Conservation (phyloP, 2,888 invertebrate species). For the Thelaira solivaga region DNA sequence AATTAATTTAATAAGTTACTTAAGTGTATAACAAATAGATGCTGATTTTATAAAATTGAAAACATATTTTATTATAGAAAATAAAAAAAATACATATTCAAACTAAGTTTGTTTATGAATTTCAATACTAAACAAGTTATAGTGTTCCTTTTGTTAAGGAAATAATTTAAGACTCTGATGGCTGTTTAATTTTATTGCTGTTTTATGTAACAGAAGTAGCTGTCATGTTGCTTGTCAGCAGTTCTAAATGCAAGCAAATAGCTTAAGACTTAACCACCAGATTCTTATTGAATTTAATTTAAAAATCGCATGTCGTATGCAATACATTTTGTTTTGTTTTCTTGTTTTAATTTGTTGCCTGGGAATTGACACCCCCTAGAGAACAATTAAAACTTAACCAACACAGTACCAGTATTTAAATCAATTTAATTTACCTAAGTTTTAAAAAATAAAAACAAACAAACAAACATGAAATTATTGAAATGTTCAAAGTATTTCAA, state of each 20-base stretch:
- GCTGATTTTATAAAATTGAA: too few relatives aligned
- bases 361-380: slow-evolving; percentile 16
- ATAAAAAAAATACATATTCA: too few relatives aligned
- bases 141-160: too few relatives aligned
- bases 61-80: too few relatives aligned
- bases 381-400: slow-evolving; percentile 16
- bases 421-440: slow-evolving; percentile 32
- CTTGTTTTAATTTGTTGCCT: background rate
- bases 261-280: background rate
- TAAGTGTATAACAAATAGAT: background rate
- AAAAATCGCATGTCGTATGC: slow-evolving; percentile 43
- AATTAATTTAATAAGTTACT: too few relatives aligned
- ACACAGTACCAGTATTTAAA: slow-evolving; percentile 30
- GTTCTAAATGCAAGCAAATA: slow-evolving; percentile 32
- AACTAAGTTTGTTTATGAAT: too few relatives aligned
- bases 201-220: slow-evolving; percentile 58
- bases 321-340: background rate
- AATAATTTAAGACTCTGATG: background rate
- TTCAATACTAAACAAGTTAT: background rate
- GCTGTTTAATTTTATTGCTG: slow-evolving; percentile 21
- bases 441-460: slow-evolving; percentile 39
- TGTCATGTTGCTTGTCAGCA: slow-evolving; percentile 59
- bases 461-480: slow-evolving; percentile 37
- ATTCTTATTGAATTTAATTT: slow-evolving; percentile 30
- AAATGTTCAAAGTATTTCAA: slow-evolving; percentile 33